phyloP scores from a whole-genome alignment of 2,113 vertebrate species.

The Acanthochromis polyacanthus region DNA sequence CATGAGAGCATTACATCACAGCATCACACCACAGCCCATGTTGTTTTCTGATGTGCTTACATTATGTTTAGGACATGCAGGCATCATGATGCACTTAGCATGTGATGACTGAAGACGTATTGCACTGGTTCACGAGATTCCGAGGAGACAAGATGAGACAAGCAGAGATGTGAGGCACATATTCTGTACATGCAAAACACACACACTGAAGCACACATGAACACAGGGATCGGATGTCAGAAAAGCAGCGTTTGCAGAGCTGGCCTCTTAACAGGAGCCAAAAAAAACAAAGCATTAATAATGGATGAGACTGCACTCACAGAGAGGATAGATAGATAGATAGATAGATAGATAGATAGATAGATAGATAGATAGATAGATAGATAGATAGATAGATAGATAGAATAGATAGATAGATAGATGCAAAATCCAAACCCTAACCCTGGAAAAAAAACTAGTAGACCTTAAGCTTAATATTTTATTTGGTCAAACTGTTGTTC shows the following conservation, averaged over 20 bases:
- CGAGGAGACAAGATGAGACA: conserved; percentile 41
- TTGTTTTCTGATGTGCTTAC: not conserved
- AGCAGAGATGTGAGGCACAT: conserved; percentile 37
- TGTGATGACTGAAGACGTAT: conserved; percentile 29
- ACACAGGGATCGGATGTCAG: conserved; percentile 60
- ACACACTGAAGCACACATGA: conserved; percentile 33
- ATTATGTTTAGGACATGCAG: not conserved
- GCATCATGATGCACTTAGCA: conserved; percentile 21
- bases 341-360: conserved; percentile 19
- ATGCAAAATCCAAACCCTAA: no score
- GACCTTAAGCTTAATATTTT: no score
- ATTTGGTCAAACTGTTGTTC: no score
- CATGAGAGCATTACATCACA: not conserved
- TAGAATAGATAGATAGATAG: no score
- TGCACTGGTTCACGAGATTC: conserved; percentile 35
- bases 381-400: not conserved
- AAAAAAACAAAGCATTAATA: conserved; percentile 72
- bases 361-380: not conserved
- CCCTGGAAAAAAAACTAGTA: no score
- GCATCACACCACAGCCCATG: not conserved
- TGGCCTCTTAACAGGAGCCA: conserved; percentile 44
- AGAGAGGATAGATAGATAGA: conserved; percentile 21
- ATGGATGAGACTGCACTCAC: conserved; percentile 69
- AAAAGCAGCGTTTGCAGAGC: conserved; percentile 51
- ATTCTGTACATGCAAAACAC: conserved; percentile 38